These are phyloP conservation scores for Stylophora pistillata DNA, from an alignment of 64 coral and sea anemone genomes.

Conservation along the genomic window DNA sequence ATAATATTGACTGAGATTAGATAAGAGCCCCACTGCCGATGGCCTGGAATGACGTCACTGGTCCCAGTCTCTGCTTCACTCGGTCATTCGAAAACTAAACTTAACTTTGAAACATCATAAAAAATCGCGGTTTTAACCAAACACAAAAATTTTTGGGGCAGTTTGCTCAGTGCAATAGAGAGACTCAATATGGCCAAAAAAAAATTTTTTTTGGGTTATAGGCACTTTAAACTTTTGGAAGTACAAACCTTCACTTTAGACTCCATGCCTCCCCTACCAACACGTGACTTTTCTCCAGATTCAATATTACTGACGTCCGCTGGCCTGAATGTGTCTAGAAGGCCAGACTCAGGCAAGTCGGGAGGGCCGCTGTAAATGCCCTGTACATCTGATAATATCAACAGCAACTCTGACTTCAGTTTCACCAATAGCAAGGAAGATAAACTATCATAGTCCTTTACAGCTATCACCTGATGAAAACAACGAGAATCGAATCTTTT, in stretches of 20 bases:
- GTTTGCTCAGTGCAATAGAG: too few species aligned
- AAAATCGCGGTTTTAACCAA: too few species aligned
- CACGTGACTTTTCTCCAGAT: slow-evolving; percentile 88
- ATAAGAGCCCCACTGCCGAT: too few species aligned
- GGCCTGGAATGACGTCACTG: too few species aligned
- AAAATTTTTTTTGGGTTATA: too few species aligned
- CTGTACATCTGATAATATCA: slow-evolving; percentile 91
- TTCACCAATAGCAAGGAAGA: slow-evolving; percentile 88
- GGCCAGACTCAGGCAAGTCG: slow-evolving; percentile 59
- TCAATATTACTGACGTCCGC: slow-evolving; percentile 74
- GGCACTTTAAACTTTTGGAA: too few species aligned
- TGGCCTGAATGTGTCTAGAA: slow-evolving; percentile 82
- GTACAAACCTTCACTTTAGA: slow-evolving; percentile 77
- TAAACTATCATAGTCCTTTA: slow-evolving; percentile 97
- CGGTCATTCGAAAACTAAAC: too few species aligned
- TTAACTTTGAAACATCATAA: too few species aligned
- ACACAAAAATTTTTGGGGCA: too few species aligned
- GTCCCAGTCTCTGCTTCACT: too few species aligned
- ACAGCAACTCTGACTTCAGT: slow-evolving; percentile 76
- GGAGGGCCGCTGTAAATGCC: slow-evolving; percentile 92
- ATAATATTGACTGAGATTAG: too few species aligned
- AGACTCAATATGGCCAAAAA: too few species aligned
- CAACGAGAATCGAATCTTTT: neutral
- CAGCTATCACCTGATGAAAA: slow-evolving; percentile 77
- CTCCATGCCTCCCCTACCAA: slow-evolving; percentile 97